Evolutionary conservation across 2,888 invertebrate genomes (phyloP).

Genomic region (Sarcophaga variegata): DNA sequence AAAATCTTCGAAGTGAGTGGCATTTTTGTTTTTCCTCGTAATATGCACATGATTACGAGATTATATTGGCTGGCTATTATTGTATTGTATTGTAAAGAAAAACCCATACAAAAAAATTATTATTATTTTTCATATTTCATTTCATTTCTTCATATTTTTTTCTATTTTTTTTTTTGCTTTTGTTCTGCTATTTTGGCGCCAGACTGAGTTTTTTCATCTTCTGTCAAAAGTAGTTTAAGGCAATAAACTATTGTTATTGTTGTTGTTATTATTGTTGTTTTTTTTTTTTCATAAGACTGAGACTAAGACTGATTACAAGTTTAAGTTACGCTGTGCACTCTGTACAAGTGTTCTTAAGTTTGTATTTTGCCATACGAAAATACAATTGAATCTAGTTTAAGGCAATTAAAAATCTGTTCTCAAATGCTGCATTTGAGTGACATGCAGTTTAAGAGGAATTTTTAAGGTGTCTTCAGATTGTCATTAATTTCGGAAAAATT

Average conservation of each 20-base stretch:
- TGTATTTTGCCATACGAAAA: neutral
- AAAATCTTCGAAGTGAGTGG: constrained; percentile 28
- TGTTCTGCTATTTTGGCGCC: constrained; percentile 57
- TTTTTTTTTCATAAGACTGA: neutral
- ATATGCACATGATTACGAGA: constrained; percentile 4
- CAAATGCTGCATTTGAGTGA: no score
- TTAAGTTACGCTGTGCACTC: constrained; percentile 70
- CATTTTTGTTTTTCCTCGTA: neutral
- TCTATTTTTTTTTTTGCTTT: constrained; percentile 32
- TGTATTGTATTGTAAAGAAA: neutral
- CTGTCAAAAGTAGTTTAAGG: constrained; percentile 57
- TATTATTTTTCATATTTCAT: no score
- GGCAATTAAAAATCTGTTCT: no score
- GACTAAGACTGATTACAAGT: constrained; percentile 52
- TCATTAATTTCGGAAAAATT: no score
- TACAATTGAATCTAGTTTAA: no score
- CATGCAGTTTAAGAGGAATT: no score
- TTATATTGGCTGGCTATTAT: constrained; percentile 14
- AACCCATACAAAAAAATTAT: neutral
- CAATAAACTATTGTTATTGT: constrained; percentile 35
- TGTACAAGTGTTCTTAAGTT: neutral
- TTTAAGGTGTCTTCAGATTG: no score
- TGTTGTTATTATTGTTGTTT: constrained; percentile 29
- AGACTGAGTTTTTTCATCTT: constrained; percentile 54
- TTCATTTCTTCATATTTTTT: neutral